These are phyloP conservation scores for Glossosoma conforme DNA, from an alignment of 1,140 invertebrate genomes.

Conservation along the genomic window DNA sequence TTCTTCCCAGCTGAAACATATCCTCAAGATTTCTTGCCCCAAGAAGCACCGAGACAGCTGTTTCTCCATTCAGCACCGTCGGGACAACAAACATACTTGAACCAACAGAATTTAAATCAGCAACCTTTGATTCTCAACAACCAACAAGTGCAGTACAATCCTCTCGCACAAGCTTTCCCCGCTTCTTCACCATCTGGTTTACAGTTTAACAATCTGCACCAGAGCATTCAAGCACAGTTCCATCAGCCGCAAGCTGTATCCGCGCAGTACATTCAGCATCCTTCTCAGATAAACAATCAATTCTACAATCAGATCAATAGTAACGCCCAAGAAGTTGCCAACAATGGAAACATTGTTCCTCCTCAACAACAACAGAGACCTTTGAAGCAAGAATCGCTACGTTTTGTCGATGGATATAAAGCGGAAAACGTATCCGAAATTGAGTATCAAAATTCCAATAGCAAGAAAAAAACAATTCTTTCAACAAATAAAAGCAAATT, in stretches of 20 bases:
- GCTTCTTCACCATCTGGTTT: constrained; percentile 36
- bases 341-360: constrained; percentile 27
- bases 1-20: constrained; percentile 43
- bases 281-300: constrained; percentile 27
- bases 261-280: constrained; percentile 36
- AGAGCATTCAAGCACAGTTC: constrained; percentile 26
- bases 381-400: constrained; percentile 32
- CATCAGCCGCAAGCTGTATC: constrained; percentile 12
- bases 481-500: constrained; percentile 28
- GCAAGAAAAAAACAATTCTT: constrained; percentile 41
- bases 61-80: constrained; percentile 41
- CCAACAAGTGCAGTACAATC: constrained; percentile 25
- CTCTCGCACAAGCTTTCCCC: constrained; percentile 42
- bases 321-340: constrained; percentile 30
- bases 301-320: constrained; percentile 29
- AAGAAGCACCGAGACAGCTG: constrained; percentile 41
- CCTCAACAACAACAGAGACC: constrained; percentile 21
- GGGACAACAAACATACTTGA: constrained; percentile 39
- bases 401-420: constrained; percentile 45
- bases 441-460: constrained; percentile 30
- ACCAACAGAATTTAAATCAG: constrained; percentile 38
- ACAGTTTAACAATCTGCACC: constrained; percentile 32
- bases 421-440: constrained; percentile 37
- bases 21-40: constrained; percentile 39
- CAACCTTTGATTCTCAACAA: constrained; percentile 23